Evolutionary conservation across 1,140 invertebrate species (phyloP), one percentile per base, ranked within the genome.

Genomic region (Trinorchestia longiramus): DNA sequence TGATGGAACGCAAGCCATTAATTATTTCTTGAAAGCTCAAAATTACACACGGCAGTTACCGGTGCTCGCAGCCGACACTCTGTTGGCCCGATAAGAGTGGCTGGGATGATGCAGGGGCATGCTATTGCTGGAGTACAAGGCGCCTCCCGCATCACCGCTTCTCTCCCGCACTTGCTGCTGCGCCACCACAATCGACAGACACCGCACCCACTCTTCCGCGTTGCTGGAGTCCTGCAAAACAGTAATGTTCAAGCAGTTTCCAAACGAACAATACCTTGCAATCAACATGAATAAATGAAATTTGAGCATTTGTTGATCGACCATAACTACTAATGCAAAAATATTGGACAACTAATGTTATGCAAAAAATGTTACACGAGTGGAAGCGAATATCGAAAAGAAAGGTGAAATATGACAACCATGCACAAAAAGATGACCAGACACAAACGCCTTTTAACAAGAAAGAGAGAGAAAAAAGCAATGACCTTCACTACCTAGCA

Each of bases 191-290:
- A 99, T 99, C 97, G 98, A 99, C 88, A 99, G 97, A 97, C 98
- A 99, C 97, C 99, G 98, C 90, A 99, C 98, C 99, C 99, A 99
- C 97, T 99, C 98, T 97, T 99, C 99, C 28, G 99, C 99, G 97
- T 99, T 99, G 97, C 99, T 99, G n/a, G 98, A 98, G 97, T 99
- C 99, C 97, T 97, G 92, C n/a, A 42, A 41, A 28, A 17, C 41
- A 91, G 36, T 42, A 19, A 90, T 90, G 88, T 42, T 53, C 47
- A 19, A 53, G 19, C 19, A 53, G 47, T 6, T 53, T 53, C 19
- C 8, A 53, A 19, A n/a, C n/a, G n/a, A n/a, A 53, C 47, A 53
- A 53, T 53, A 53, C 47, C 47, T 53, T 53, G 19, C 47, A 19
- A 53, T 53, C 6, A 53, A 53, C 19, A 19, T 53, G 6, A 11